Conservation (phyloP, 2,113 vertebrate species). For the Dasypus novemcinctus region DNA sequence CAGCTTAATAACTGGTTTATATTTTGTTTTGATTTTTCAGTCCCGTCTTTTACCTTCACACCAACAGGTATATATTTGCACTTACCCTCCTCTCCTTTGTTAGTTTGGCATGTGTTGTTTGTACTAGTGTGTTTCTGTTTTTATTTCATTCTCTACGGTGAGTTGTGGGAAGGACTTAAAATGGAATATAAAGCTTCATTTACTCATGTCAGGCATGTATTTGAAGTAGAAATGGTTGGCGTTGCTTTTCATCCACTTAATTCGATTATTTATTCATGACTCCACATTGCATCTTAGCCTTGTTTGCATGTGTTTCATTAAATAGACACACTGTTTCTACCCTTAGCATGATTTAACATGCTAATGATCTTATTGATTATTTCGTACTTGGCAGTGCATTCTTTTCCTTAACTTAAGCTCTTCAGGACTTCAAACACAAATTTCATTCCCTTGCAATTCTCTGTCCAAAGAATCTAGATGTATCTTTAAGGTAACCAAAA, state of each 20-base stretch:
- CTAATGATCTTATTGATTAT: conserved; percentile 61
- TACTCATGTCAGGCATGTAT: conserved; percentile 29
- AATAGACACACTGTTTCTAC: conserved; percentile 43
- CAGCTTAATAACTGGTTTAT: conserved; percentile 90
- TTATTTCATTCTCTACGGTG: conserved; percentile 54
- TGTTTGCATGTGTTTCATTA: conserved; percentile 60
- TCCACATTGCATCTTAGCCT: conserved; percentile 31
- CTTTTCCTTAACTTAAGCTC: conserved; percentile 36
- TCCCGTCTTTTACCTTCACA: conserved; percentile 99
- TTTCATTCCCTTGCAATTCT: conserved; percentile 29
- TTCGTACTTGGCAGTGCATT: conserved; percentile 25
- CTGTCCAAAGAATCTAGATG: conserved; percentile 62
- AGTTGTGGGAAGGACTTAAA: conserved; percentile 13
- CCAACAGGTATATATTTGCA: conserved; percentile 96
- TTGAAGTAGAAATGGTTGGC: not conserved
- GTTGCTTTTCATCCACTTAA: not conserved
- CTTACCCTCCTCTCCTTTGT: conserved; percentile 82
- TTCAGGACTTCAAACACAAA: conserved; percentile 13
- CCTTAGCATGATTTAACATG: conserved; percentile 44
- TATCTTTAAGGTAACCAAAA: conserved; percentile 51
- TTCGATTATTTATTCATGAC: not conserved
- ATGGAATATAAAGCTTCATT: not conserved
- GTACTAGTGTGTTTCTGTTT: conserved; percentile 76
- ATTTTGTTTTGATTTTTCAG: conserved; percentile 92
- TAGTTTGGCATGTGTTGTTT: conserved; percentile 83